A percentile compares a stretch with the other conserved stretches of the same genome.
Evolutionary conservation across 1,140 invertebrate species (phyloP).

Genomic region (Drosophila oshimai): DNA sequence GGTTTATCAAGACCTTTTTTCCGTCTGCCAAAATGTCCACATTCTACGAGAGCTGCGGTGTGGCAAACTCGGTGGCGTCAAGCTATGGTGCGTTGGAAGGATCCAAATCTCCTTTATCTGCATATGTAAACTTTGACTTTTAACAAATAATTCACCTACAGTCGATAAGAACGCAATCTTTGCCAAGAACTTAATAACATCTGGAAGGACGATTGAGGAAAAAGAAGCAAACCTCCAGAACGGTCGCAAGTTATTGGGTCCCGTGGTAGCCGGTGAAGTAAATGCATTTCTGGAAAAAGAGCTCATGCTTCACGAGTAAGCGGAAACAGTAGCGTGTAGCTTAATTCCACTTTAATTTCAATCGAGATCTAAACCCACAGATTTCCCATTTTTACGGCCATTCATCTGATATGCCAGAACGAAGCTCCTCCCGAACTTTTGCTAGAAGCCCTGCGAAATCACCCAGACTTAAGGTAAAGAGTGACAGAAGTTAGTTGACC

Average conservation of each 20-base stretch:
- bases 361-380: conserved; percentile 83
- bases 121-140: not conserved
- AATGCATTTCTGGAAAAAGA: conserved; percentile 93
- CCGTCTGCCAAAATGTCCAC: conserved; percentile 92
- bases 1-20: conserved; percentile 94
- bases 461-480: conserved; percentile 97
- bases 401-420: conserved; percentile 94
- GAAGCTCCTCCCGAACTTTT: conserved; percentile 90
- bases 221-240: conserved; percentile 97
- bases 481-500: too few species aligned
- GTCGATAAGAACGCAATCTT: conserved; percentile 96
- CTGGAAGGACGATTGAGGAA: conserved; percentile 93
- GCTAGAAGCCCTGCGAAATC: conserved; percentile 94
- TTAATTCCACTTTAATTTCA: not conserved
- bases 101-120: not conserved
- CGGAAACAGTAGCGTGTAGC: not conserved
- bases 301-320: conserved; percentile 91
- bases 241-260: conserved; percentile 98
- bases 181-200: conserved; percentile 96
- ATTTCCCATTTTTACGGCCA: conserved; percentile 97
- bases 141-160: conserved; percentile 33
- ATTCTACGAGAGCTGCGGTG: conserved; percentile 99
- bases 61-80: conserved; percentile 99
- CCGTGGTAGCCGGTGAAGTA: conserved; percentile 97
- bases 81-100: conserved; percentile 89